Conservation (phyloP, 1,140 invertebrate genomes). For the Physella acuta region DNA sequence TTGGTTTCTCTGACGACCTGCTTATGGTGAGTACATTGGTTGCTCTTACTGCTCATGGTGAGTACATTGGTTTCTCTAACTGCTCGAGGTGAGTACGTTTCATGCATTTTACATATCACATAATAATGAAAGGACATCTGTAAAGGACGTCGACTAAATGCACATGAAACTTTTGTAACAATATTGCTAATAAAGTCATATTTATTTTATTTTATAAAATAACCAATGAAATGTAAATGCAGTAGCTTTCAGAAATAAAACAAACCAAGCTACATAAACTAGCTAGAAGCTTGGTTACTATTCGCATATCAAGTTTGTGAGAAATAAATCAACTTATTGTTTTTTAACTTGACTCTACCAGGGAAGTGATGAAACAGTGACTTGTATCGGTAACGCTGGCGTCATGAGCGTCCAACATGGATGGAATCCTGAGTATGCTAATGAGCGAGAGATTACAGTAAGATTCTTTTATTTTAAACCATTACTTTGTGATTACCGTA, state of each 20-base stretch:
- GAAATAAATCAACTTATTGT: background rate
- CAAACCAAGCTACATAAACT: background rate
- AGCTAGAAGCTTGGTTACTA: background rate
- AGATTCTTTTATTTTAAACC: too few relatives aligned
- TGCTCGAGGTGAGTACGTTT: too few relatives aligned
- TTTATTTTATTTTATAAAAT: background rate
- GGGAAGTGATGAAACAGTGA: constrained; percentile 15
- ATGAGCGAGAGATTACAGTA: constrained; percentile 8
- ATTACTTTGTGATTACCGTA: too few relatives aligned
- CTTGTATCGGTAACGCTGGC: background rate
- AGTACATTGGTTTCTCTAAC: too few relatives aligned
- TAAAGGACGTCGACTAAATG: too few relatives aligned
- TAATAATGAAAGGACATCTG: too few relatives aligned
- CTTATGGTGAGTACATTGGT: too few relatives aligned
- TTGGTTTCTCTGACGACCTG: too few relatives aligned
- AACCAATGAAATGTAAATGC: background rate
- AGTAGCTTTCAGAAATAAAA: background rate
- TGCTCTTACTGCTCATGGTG: too few relatives aligned
- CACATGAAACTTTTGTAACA: background rate
- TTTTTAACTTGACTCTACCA: background rate
- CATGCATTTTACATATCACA: too few relatives aligned
- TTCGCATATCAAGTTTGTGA: background rate
- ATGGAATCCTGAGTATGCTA: constrained; percentile 9
- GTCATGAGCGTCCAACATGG: constrained; percentile 2
- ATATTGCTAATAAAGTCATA: background rate